Evolutionary conservation across 2,888 invertebrate genomes (phyloP).

Genomic region (Aleiodes alternator): DNA sequence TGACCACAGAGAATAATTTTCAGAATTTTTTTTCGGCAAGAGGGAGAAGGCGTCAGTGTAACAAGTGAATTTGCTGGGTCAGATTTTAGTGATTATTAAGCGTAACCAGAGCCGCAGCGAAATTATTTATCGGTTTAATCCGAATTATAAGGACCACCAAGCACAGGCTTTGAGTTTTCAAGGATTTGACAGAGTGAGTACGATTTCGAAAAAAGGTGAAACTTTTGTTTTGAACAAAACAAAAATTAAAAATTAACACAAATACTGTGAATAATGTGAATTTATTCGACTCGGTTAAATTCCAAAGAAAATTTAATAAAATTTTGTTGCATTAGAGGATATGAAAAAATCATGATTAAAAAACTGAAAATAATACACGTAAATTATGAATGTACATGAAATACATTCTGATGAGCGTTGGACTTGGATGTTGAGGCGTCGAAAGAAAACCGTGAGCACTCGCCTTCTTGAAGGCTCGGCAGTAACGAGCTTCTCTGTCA

Average conservation of each 20-base stretch:
- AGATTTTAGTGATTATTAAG: slow-evolving; percentile 1
- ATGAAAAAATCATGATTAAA: neutral
- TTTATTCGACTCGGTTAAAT: too few species aligned
- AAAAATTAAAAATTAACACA: too few species aligned
- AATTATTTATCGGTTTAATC: slow-evolving; percentile 17
- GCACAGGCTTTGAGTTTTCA: slow-evolving; percentile 11
- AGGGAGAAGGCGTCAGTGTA: too few species aligned
- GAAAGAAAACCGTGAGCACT: neutral
- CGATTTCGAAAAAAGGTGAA: neutral
- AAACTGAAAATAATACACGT: neutral
- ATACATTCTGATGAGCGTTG: neutral
- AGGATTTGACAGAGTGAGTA: neutral
- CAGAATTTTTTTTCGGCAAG: neutral
- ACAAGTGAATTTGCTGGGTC: neutral
- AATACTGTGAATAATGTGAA: too few species aligned
- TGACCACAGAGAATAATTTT: slow-evolving; percentile 17
- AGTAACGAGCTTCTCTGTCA: slow-evolving; percentile 12
- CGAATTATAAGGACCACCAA: neutral
- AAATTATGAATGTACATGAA: neutral
- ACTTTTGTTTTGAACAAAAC: neutral
- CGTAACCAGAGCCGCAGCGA: neutral
- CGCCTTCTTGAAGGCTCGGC: neutral
- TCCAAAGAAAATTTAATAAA: too few species aligned
- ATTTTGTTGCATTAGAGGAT: too few species aligned
- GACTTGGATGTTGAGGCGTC: slow-evolving; percentile 2